Evolutionary conservation across 2,797 vertebrate genomes (phyloP).

Genomic region (Argya squamiceps): DNA sequence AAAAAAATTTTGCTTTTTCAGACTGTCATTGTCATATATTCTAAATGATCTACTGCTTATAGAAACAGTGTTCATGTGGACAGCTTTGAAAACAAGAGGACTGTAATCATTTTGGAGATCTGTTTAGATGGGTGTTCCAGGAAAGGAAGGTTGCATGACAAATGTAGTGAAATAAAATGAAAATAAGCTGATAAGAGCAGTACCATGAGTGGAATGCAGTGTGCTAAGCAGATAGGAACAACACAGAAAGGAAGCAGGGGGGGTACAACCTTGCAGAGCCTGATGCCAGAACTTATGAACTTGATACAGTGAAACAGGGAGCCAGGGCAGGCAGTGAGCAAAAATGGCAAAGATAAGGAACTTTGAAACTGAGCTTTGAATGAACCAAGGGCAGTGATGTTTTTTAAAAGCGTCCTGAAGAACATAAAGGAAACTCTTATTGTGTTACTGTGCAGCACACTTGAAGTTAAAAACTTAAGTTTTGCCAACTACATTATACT

Average conservation of each 20-base stretch:
- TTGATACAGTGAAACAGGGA: neutral
- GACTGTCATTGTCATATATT: neutral
- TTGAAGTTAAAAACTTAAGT: neutral
- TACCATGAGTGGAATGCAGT: neutral
- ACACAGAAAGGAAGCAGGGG: neutral
- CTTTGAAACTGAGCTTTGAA: neutral
- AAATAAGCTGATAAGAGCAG: neutral
- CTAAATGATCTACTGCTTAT: neutral
- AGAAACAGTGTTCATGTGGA: neutral
- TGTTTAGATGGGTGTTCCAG: neutral
- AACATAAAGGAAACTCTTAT: neutral
- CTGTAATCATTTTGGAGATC: neutral
- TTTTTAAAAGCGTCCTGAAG: neutral
- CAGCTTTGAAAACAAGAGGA: neutral
- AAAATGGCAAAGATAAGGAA: neutral
- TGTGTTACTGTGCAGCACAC: neutral
- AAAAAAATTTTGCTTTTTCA: neutral
- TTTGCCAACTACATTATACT: neutral
- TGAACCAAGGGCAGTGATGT: neutral
- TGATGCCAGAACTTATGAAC: neutral
- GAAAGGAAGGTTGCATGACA: neutral
- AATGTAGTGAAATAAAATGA: neutral
- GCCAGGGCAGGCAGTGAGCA: neutral
- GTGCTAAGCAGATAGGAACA: neutral
- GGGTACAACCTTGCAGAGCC: neutral